A percentile compares a stretch with the other conserved stretches of the same genome.
These are phyloP conservation scores for Antitype chi DNA, from an alignment of 2,888 invertebrate species.

Conservation along the genomic window DNA sequence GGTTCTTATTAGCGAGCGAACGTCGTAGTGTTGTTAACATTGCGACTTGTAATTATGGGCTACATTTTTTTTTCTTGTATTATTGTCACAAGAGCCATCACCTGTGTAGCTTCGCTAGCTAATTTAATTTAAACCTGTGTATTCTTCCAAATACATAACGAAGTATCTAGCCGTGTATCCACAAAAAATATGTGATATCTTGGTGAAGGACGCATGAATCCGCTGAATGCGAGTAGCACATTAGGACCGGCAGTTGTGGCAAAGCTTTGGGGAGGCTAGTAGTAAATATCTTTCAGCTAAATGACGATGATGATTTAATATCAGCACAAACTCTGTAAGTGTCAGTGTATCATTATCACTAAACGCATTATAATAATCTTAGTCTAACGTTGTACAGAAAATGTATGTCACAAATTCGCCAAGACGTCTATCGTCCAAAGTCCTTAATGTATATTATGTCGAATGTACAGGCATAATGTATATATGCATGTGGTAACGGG, in stretches of 20 bases:
- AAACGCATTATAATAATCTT: not conserved
- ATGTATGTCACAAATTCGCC: not conserved
- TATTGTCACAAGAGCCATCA: not conserved
- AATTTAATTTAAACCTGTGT: not conserved
- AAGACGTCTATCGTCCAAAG: not conserved
- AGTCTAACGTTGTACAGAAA: not conserved
- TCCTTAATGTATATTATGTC: slow-evolving; percentile 26
- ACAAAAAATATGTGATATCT: not conserved
- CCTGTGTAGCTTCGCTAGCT: not conserved
- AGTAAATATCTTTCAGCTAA: not conserved
- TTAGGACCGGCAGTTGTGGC: not conserved
- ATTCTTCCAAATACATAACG: not conserved
- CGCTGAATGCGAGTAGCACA: not conserved
- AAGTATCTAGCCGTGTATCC: not conserved
- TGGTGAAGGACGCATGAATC: not conserved
- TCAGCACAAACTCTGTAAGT: not conserved
- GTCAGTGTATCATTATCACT: not conserved
- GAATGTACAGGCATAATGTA: slow-evolving; percentile 19
- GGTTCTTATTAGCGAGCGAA: not conserved
- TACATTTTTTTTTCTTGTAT: not conserved
- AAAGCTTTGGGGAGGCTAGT: not conserved
- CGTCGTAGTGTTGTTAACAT: not conserved
- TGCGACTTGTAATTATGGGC: not conserved
- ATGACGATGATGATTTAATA: not conserved
- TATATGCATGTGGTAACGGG: slow-evolving; percentile 60